Evolutionary conservation across 2,797 vertebrate genomes (phyloP).

Genomic region (Numenius phaeopus): DNA sequence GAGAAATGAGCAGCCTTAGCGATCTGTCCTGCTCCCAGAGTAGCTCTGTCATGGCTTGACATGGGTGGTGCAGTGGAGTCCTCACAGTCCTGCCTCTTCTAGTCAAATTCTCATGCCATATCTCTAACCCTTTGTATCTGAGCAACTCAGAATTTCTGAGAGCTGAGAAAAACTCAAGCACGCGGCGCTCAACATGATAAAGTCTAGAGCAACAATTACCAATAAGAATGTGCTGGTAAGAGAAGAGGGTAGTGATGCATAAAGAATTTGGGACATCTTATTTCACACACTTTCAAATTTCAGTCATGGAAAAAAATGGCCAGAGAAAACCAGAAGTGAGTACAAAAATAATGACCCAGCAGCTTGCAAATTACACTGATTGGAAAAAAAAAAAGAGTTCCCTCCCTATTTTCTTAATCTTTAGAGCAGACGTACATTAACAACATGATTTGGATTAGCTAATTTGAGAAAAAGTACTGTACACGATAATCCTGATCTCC

Average conservation of each 20-base stretch:
- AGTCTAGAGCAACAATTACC: background rate
- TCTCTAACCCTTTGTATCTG: background rate
- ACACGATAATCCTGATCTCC: conserved; percentile 26
- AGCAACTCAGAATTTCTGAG: background rate
- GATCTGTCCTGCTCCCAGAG: background rate
- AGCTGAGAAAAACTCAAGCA: background rate
- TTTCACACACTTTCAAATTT: conserved; percentile 2
- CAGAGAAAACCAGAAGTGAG: background rate
- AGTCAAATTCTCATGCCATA: background rate
- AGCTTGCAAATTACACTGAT: background rate
- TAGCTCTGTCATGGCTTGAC: background rate
- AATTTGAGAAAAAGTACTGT: conserved; percentile 36
- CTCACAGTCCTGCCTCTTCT: background rate
- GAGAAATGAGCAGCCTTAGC: background rate
- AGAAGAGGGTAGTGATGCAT: background rate
- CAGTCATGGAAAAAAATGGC: background rate
- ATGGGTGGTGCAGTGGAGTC: background rate
- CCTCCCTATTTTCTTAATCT: conserved; percentile 18
- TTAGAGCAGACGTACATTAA: background rate
- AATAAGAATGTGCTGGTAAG: background rate
- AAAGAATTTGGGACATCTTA: background rate
- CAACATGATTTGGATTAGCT: conserved; percentile 44
- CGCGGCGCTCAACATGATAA: background rate
- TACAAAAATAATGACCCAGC: background rate
- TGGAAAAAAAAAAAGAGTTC: conserved; percentile 18